These are phyloP conservation scores for Zoanthus solanderi DNA, from an alignment of 92 coral and sea anemone species.

Conservation along the genomic window DNA sequence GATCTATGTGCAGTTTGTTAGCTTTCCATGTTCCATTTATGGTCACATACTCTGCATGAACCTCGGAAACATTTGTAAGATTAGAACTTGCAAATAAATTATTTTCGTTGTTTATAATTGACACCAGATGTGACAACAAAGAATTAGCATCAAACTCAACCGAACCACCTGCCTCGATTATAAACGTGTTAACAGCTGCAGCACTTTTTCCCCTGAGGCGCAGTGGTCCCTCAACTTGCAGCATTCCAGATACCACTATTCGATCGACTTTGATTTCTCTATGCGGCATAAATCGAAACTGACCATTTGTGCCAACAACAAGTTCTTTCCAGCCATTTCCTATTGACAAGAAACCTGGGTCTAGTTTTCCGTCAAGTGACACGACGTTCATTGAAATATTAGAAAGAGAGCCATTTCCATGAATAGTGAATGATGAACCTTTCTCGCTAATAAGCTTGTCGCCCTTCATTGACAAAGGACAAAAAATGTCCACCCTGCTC, in stretches of 20 bases:
- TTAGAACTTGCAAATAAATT: constrained; percentile 26
- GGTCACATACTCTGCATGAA: constrained; percentile 53
- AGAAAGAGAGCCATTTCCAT: constrained; percentile 19
- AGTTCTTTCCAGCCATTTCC: constrained; percentile 55
- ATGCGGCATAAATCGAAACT: constrained; percentile 46
- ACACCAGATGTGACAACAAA: constrained; percentile 10
- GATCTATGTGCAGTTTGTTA: constrained; percentile 55
- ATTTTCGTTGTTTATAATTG: constrained; percentile 8
- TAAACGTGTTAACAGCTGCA: constrained; percentile 31
- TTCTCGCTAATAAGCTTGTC: constrained; percentile 36
- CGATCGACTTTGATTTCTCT: constrained; percentile 57
- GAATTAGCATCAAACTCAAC: constrained; percentile 37
- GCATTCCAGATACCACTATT: constrained; percentile 60
- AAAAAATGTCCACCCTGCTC: constrained; percentile 18
- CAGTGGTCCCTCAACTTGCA: constrained; percentile 53
- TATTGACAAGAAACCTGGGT: constrained; percentile 33
- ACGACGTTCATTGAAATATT: constrained; percentile 37
- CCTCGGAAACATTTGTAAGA: constrained; percentile 47
- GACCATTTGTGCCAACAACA: constrained; percentile 50
- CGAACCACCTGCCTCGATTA: constrained; percentile 47
- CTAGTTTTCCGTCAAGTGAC: constrained; percentile 46
- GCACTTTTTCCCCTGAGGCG: constrained; percentile 60
- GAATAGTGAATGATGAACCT: constrained; percentile 46
- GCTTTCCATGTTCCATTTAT: constrained; percentile 58
- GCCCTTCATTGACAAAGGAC: constrained; percentile 52